A percentile compares a stretch with the other conserved stretches of the same genome.
Conservation (phyloP, 2,888 invertebrate species). For the Gordius sp. region DNA sequence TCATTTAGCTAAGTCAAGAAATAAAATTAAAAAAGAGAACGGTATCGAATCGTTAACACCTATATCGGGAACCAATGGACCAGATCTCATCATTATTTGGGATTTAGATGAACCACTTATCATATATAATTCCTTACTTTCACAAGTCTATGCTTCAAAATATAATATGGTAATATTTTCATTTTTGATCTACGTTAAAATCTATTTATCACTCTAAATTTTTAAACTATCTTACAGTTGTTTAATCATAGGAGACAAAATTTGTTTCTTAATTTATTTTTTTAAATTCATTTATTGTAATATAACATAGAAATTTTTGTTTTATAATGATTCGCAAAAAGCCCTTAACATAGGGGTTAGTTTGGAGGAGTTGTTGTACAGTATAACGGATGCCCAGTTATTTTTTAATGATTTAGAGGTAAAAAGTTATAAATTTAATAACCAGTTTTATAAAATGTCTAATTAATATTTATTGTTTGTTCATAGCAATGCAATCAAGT, state of each 20-base stretch:
- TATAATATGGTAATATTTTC: conserved; percentile 79
- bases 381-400: conserved; percentile 73
- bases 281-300: too few relatives aligned
- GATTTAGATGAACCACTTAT: conserved; percentile 90
- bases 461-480: conserved; percentile 18
- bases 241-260: too few relatives aligned
- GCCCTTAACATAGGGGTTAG: conserved; percentile 43
- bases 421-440: too few relatives aligned
- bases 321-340: conserved; percentile 4
- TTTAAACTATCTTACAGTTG: too few relatives aligned
- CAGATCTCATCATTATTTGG: conserved; percentile 92
- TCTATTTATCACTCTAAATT: too few relatives aligned
- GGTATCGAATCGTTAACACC: too few relatives aligned
- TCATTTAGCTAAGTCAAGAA: too few relatives aligned
- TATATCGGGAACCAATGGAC: too few relatives aligned
- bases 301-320: too few relatives aligned
- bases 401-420: conserved; percentile 93
- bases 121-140: conserved; percentile 70
- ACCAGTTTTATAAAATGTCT: conserved; percentile 16
- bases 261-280: too few relatives aligned
- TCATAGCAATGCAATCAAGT: conserved; percentile 82
- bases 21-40: too few relatives aligned
- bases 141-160: conserved; percentile 63
- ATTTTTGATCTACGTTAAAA: too few relatives aligned
- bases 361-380: conserved; percentile 89